These are phyloP conservation scores for Campylomormyrus numenius DNA, from an alignment of 2,113 vertebrate species.

Conservation along the genomic window DNA sequence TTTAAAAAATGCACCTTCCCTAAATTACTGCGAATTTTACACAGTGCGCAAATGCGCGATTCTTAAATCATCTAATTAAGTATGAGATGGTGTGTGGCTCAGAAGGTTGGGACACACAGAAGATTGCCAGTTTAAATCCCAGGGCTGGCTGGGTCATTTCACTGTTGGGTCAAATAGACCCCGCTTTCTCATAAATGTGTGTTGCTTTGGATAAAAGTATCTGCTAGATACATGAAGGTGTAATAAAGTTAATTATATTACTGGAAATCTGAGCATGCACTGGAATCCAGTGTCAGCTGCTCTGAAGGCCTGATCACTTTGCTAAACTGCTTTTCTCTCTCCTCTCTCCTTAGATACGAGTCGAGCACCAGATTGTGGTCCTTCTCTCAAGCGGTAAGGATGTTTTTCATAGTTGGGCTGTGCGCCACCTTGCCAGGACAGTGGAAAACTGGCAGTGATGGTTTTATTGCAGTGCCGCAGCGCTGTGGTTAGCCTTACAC, in stretches of 20 bases:
- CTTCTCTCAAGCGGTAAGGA: slow-evolving; percentile 69
- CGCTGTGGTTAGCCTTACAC: background rate
- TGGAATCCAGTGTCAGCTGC: background rate
- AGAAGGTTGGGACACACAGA: background rate
- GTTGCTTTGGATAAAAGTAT: background rate
- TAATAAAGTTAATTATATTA: background rate
- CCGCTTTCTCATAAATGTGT: background rate
- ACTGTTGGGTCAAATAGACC: background rate
- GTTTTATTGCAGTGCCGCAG: background rate
- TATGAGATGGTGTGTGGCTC: background rate
- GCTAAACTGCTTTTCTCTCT: background rate
- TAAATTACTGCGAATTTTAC: background rate
- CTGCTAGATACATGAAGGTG: background rate
- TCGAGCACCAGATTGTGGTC: slow-evolving; percentile 61
- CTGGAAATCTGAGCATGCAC: background rate
- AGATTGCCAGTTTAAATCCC: background rate
- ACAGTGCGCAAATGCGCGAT: background rate
- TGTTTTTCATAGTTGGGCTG: background rate
- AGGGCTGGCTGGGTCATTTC: background rate
- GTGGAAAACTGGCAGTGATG: background rate
- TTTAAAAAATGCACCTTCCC: background rate
- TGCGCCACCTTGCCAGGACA: background rate
- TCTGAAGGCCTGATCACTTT: background rate
- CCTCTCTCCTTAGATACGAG: slow-evolving; percentile 52
- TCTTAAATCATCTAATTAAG: background rate